phyloP scores from a whole-genome alignment of 2,113 vertebrate genomes.

The Prunella fulvescens region DNA sequence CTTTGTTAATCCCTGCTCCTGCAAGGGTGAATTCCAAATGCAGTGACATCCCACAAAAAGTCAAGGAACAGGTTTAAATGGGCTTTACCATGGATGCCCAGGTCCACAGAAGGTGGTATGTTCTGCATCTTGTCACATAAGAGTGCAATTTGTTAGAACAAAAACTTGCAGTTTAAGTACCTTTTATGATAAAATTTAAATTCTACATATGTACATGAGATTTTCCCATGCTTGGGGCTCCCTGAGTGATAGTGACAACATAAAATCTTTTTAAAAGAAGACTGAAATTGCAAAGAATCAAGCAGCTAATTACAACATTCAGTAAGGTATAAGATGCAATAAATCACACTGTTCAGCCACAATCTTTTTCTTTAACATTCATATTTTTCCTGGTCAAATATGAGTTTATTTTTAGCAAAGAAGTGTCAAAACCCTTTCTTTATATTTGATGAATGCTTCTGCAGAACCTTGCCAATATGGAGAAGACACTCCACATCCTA shows the following conservation, averaged over 20 bases:
- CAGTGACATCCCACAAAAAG: not conserved
- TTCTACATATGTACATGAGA: not conserved
- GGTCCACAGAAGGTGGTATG: not conserved
- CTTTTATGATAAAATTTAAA: not conserved
- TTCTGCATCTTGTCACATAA: not conserved
- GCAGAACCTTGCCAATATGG: not conserved
- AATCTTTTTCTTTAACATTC: not conserved
- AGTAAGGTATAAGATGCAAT: not conserved
- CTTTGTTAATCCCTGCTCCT: not conserved
- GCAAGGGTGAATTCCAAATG: not conserved
- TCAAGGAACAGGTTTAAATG: not conserved
- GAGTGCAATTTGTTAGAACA: not conserved
- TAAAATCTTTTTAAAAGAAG: not conserved
- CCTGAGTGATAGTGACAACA: not conserved
- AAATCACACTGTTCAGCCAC: not conserved
- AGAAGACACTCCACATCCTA: not conserved
- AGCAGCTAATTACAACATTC: not conserved
- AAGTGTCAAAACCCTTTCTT: not conserved
- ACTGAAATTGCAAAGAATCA: not conserved
- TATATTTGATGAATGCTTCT: not conserved
- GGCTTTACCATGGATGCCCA: not conserved
- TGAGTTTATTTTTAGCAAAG: not conserved
- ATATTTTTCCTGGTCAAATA: not conserved
- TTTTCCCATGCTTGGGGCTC: not conserved
- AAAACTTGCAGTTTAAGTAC: not conserved